These are phyloP conservation scores for Solen grandis DNA, from an alignment of 1,140 invertebrate species.

Conservation along the genomic window DNA sequence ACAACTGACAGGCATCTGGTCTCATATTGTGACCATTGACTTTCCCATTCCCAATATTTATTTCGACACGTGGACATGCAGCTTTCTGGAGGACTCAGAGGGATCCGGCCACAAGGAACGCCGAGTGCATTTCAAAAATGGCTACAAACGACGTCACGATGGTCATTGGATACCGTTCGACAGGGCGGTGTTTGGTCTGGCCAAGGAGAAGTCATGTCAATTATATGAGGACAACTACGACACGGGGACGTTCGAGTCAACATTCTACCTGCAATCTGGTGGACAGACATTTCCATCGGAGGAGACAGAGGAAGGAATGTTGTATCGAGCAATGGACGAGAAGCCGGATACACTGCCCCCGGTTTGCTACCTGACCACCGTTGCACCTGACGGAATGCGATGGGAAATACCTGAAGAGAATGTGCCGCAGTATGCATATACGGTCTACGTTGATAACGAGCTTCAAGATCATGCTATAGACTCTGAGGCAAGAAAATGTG, in stretches of 20 bases:
- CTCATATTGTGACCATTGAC: slow-evolving; percentile 61
- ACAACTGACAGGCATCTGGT: slow-evolving; percentile 46
- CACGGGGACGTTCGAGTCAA: slow-evolving; percentile 23
- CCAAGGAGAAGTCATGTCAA: slow-evolving; percentile 15
- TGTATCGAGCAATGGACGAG: slow-evolving; percentile 1
- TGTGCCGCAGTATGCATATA: slow-evolving; percentile 54
- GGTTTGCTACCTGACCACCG: slow-evolving; percentile 29
- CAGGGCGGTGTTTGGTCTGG: slow-evolving; percentile 50
- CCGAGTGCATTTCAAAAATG: slow-evolving; percentile 54
- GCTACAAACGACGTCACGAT: slow-evolving; percentile 53
- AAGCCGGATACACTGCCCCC: slow-evolving; percentile 40
- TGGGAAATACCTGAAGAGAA: slow-evolving; percentile 42
- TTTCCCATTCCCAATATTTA: slow-evolving; percentile 55
- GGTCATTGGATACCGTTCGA: slow-evolving; percentile 55
- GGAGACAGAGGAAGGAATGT: slow-evolving; percentile 5
- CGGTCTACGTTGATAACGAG: slow-evolving; percentile 25
- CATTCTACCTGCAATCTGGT: slow-evolving; percentile 43
- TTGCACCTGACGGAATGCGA: slow-evolving; percentile 7
- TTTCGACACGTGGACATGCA: slow-evolving; percentile 45
- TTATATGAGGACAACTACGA: slow-evolving; percentile 49
- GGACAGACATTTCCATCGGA: slow-evolving; percentile 10
- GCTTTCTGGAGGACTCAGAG: slow-evolving; percentile 64
- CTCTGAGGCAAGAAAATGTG: slow-evolving; percentile 38
- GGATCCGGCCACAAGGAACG: slow-evolving; percentile 56
- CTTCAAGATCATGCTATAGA: slow-evolving; percentile 43